Evolutionary conservation across 2,797 vertebrate genomes (phyloP).

Genomic region (Xenentodon cancila): DNA sequence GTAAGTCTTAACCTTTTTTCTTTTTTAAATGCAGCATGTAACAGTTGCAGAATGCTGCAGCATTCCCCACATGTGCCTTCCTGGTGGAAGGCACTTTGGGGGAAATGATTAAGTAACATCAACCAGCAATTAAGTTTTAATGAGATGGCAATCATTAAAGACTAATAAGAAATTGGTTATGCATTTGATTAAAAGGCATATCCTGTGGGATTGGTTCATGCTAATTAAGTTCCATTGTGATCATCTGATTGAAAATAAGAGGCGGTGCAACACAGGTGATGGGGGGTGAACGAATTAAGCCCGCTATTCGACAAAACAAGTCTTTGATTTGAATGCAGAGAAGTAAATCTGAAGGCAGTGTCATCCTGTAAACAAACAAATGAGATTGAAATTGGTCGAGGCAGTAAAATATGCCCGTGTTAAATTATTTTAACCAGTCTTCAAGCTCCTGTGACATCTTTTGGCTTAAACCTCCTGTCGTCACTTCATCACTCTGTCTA

Average conservation of each 20-base stretch:
- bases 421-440: conserved; percentile 19
- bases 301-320: conserved; percentile 6
- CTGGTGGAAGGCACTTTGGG: background rate
- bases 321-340: conserved; percentile 2
- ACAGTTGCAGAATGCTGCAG: no score
- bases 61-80: no score
- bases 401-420: conserved; percentile 24
- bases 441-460: conserved; percentile 14
- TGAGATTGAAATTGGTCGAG: conserved; percentile 22
- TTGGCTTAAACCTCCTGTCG: conserved; percentile 3
- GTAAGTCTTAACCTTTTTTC: conserved; percentile 60
- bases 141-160: conserved; percentile 1
- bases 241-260: conserved; percentile 9
- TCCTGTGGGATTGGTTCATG: conserved; percentile 8
- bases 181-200: background rate
- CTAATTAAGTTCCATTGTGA: conserved; percentile 9
- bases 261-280: conserved; percentile 4
- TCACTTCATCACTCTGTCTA: conserved; percentile 54
- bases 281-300: conserved; percentile 11
- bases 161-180: background rate
- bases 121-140: background rate
- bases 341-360: conserved; percentile 23
- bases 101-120: background rate
- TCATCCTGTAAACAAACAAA: background rate
- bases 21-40: background rate